Conservation (phyloP, 2,797 vertebrate species). For the Lacerta viridis region DNA sequence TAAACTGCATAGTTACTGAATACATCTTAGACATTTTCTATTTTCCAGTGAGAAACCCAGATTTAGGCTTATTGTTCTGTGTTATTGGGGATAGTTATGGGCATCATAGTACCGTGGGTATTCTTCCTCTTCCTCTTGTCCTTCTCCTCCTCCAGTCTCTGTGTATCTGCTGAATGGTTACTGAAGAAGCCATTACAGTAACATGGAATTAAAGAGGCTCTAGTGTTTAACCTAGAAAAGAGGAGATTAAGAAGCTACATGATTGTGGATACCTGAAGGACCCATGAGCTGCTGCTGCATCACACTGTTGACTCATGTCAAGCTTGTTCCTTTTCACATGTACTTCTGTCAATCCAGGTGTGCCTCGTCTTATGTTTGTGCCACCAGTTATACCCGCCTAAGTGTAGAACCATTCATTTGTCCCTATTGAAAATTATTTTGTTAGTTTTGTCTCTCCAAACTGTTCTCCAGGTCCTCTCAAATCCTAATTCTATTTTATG, state of each 20-base stretch:
- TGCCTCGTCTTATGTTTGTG: too few relatives aligned
- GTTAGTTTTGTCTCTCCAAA: too few relatives aligned
- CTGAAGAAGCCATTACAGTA: slow-evolving; percentile 7
- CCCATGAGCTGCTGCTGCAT: neutral
- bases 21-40: slow-evolving; percentile 63
- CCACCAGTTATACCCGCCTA: too few relatives aligned
- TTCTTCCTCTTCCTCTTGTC: slow-evolving; percentile 18
- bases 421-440: too few relatives aligned
- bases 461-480: too few relatives aligned
- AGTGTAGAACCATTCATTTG: too few relatives aligned
- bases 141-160: slow-evolving; percentile 31
- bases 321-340: too few relatives aligned
- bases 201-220: neutral
- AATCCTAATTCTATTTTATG: too few relatives aligned
- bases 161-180: slow-evolving; percentile 21
- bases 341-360: too few relatives aligned
- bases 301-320: too few relatives aligned
- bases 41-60: slow-evolving; percentile 51
- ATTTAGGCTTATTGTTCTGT: slow-evolving; percentile 59
- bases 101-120: slow-evolving; percentile 27
- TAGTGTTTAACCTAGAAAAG: neutral
- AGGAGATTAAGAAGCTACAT: too few relatives aligned
- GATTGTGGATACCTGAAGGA: too few relatives aligned
- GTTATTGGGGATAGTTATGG: slow-evolving; percentile 53
- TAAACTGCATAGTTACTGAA: slow-evolving; percentile 75